A percentile compares a stretch with the other conserved stretches of the same genome.
Conservation (phyloP, 2,888 invertebrate genomes). For the Cephus runcator region DNA sequence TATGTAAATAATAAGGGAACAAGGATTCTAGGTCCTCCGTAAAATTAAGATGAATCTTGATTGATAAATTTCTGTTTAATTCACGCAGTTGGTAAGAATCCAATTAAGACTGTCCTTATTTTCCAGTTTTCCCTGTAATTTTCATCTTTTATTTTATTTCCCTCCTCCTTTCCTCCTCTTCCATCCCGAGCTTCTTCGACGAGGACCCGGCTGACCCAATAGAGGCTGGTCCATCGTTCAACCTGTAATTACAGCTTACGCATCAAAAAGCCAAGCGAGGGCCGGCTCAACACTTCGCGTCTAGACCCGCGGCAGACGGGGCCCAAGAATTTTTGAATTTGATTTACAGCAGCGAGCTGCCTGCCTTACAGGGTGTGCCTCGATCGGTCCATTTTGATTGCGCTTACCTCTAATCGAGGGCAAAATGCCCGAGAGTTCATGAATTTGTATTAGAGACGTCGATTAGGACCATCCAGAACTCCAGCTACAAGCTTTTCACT, state of each 20-base stretch:
- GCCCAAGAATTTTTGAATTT: conserved; percentile 53
- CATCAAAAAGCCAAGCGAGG: neutral
- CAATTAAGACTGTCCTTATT: too few relatives aligned
- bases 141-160: conserved; percentile 10
- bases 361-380: conserved; percentile 26
- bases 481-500: neutral
- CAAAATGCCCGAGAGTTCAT: conserved; percentile 58
- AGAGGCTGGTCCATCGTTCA: conserved; percentile 7
- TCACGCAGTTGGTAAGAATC: too few relatives aligned
- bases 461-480: neutral
- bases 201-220: conserved; percentile 20
- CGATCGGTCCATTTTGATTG: conserved; percentile 53
- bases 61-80: neutral
- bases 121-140: neutral
- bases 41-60: neutral
- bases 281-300: conserved; percentile 15
- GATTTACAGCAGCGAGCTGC: conserved; percentile 54
- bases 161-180: conserved; percentile 27
- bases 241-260: conserved; percentile 6
- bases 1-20: neutral
- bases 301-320: conserved; percentile 35
- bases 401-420: conserved; percentile 60
- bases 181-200: conserved; percentile 22
- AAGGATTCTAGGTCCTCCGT: neutral
- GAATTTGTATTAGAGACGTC: conserved; percentile 61